Percentiles rank a stretch among this genome's conserved stretches.
Evolutionary conservation across 2,113 vertebrate genomes (phyloP).

Genomic region (Canis aureus): DNA sequence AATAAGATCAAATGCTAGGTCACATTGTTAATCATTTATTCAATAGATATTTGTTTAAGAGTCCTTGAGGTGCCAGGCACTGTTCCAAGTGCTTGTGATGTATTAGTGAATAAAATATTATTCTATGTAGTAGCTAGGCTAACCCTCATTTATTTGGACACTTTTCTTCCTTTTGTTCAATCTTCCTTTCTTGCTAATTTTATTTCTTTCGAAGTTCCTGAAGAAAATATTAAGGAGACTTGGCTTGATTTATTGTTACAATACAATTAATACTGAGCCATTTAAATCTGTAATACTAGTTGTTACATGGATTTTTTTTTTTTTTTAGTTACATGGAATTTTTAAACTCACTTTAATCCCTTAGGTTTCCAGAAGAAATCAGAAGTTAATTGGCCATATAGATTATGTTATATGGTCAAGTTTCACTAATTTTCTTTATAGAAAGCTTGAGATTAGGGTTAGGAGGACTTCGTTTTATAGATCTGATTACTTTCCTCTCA

Average conservation of each 20-base stretch:
- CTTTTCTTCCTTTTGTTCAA: background rate
- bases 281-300: background rate
- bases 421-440: background rate
- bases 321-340: background rate
- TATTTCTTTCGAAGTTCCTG: constrained; percentile 16
- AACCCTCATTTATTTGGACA: constrained; percentile 18
- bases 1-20: background rate
- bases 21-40: background rate
- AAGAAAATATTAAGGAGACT: constrained; percentile 36
- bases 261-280: background rate
- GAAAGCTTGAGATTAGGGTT: constrained; percentile 8
- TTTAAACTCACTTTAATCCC: background rate
- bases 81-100: background rate
- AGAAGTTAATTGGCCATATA: background rate
- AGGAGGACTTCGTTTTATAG: background rate
- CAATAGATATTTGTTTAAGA: background rate
- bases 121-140: background rate
- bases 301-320: background rate
- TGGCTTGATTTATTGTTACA: background rate
- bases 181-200: background rate
- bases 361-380: constrained; percentile 23
- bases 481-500: background rate
- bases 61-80: background rate
- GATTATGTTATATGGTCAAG: background rate
- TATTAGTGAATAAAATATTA: background rate